A percentile compares a stretch with the other conserved stretches of the same genome.
phyloP scores from a whole-genome alignment of 2,113 vertebrate species.

The Stomatorhinus ivindoensis region DNA sequence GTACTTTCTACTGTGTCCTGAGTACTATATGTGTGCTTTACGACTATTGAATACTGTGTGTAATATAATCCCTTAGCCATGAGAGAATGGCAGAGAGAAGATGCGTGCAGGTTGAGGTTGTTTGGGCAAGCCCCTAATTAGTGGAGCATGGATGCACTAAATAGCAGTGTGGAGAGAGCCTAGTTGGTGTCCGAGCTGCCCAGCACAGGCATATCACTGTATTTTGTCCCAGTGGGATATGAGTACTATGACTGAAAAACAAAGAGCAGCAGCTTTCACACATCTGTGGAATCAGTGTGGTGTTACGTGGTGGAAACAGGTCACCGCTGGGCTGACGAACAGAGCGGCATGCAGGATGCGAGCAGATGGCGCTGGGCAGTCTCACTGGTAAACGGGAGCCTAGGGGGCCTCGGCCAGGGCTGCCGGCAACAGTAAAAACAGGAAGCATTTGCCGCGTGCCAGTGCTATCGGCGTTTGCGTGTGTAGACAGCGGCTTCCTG shows the following conservation, averaged over 20 bases:
- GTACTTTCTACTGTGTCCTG: neutral
- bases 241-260: neutral
- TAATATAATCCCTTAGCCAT: neutral
- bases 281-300: neutral
- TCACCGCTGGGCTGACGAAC: neutral
- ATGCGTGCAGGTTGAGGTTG: neutral
- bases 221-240: neutral
- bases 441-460: slow-evolving; percentile 25
- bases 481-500: slow-evolving; percentile 58
- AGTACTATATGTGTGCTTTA: neutral
- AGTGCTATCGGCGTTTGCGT: slow-evolving; percentile 61
- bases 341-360: neutral
- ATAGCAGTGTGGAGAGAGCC: neutral
- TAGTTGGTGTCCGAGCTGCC: neutral
- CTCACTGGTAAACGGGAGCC: neutral
- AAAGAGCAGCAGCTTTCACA: neutral
- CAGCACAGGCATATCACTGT: neutral
- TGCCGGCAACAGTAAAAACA: slow-evolving; percentile 32
- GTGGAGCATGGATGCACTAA: neutral
- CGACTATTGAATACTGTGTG: no score
- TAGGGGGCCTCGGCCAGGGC: neutral
- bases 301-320: neutral
- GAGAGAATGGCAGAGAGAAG: neutral
- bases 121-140: slow-evolving; percentile 31
- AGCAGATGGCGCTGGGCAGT: neutral